Conservation (phyloP, 1,140 invertebrate genomes). For the Heterodera carotae region DNA sequence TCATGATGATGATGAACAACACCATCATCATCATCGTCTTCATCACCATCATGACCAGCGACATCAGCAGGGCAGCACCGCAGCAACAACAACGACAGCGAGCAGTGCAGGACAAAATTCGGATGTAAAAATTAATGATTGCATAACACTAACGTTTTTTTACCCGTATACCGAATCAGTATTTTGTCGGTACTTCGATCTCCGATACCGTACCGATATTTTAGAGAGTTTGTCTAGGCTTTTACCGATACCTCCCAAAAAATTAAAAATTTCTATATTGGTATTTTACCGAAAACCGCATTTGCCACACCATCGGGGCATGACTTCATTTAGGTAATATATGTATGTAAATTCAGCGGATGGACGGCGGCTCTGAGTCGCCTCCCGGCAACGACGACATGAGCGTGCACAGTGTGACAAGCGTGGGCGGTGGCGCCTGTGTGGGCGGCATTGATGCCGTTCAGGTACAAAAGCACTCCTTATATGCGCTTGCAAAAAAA, state of each 20-base stretch:
- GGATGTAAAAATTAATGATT: background rate
- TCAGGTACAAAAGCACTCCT: conserved; percentile 22
- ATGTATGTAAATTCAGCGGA: conserved; percentile 49
- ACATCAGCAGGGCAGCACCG: conserved; percentile 6
- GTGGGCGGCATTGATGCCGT: conserved; percentile 3
- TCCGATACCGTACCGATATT: no score
- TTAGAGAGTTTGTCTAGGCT: no score
- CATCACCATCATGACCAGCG: conserved; percentile 8
- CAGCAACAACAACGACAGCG: background rate
- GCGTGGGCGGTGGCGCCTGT: conserved; percentile 41
- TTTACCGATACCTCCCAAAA: no score
- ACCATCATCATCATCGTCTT: conserved; percentile 17
- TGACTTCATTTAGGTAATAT: no score
- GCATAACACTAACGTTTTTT: no score
- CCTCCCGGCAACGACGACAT: conserved; percentile 59
- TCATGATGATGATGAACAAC: no score
- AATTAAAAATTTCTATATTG: no score
- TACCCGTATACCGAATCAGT: no score
- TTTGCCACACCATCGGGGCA: no score
- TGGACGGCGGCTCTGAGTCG: conserved; percentile 62
- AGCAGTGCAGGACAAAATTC: conserved; percentile 2
- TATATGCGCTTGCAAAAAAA: no score
- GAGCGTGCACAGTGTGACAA: conserved; percentile 57
- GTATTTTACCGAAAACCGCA: no score
- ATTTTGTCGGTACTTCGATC: no score